phyloP scores from a whole-genome alignment of 2,888 invertebrate species.

The Ochropleura plecta region DNA sequence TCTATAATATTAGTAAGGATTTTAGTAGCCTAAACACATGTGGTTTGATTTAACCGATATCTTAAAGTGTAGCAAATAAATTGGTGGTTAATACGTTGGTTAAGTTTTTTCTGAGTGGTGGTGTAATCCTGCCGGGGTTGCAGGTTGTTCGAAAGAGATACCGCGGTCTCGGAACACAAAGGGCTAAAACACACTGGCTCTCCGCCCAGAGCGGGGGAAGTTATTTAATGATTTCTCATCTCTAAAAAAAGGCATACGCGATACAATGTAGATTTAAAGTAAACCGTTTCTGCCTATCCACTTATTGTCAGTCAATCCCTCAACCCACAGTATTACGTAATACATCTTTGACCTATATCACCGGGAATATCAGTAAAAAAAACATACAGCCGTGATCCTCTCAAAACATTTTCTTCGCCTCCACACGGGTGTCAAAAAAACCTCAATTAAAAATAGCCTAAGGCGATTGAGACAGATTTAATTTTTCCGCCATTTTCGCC shows the following conservation, averaged over 20 bases:
- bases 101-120: too few species aligned
- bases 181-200: too few species aligned
- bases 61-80: not conserved
- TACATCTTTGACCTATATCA: not conserved
- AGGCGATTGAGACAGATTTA: slow-evolving; percentile 32
- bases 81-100: not conserved
- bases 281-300: not conserved
- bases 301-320: not conserved
- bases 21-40: slow-evolving; percentile 13
- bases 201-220: too few species aligned
- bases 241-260: not conserved
- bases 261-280: not conserved
- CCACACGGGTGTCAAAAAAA: slow-evolving; percentile 36
- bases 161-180: too few species aligned
- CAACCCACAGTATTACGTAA: too few species aligned
- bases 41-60: not conserved
- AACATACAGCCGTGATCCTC: not conserved
- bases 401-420: slow-evolving; percentile 5
- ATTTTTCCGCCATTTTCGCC: slow-evolving; percentile 21
- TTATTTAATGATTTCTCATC: too few species aligned
- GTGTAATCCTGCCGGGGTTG: too few species aligned
- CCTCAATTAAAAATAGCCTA: slow-evolving; percentile 57
- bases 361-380: not conserved
- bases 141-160: too few species aligned
- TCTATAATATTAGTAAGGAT: too few species aligned